Percentiles rank a stretch among this genome's conserved stretches.
phyloP scores from a whole-genome alignment of 30 jellyfish, hydroid and myxozoan species.

The Chrysaora quinquecirrha region DNA sequence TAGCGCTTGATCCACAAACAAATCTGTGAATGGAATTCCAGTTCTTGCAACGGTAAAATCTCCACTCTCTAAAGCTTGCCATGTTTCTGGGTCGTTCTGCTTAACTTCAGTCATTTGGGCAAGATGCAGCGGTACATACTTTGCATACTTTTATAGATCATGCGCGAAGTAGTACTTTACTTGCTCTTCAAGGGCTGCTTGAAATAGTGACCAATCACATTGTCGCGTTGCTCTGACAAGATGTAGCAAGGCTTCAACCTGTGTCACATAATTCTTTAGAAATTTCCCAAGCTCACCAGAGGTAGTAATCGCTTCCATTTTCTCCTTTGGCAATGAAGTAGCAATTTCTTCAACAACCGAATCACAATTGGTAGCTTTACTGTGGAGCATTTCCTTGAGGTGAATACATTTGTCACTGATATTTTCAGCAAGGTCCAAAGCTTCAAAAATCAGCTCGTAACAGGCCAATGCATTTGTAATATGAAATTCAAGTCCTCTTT shows the following conservation, averaged over 20 bases:
- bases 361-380: background rate
- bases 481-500: constrained; percentile 5
- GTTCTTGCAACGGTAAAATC: constrained; percentile 11
- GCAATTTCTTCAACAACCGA: background rate
- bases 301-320: background rate
- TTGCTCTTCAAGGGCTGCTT: constrained; percentile 39
- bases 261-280: constrained; percentile 13
- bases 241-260: constrained; percentile 20
- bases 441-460: constrained; percentile 1
- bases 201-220: constrained; percentile 9
- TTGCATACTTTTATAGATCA: constrained; percentile 41
- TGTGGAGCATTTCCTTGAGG: background rate
- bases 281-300: constrained; percentile 18
- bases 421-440: background rate
- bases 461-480: constrained; percentile 12
- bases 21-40: constrained; percentile 32
- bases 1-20: constrained; percentile 6
- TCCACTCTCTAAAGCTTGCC: constrained; percentile 11
- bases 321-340: constrained; percentile 17
- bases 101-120: constrained; percentile 26
- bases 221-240: constrained; percentile 46
- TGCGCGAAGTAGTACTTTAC: constrained; percentile 45
- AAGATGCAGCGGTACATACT: constrained; percentile 24
- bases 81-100: constrained; percentile 21
- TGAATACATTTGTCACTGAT: background rate